Evolutionary conservation across 2,888 invertebrate species (phyloP).

Genomic region (Lampropteryx suffumata): DNA sequence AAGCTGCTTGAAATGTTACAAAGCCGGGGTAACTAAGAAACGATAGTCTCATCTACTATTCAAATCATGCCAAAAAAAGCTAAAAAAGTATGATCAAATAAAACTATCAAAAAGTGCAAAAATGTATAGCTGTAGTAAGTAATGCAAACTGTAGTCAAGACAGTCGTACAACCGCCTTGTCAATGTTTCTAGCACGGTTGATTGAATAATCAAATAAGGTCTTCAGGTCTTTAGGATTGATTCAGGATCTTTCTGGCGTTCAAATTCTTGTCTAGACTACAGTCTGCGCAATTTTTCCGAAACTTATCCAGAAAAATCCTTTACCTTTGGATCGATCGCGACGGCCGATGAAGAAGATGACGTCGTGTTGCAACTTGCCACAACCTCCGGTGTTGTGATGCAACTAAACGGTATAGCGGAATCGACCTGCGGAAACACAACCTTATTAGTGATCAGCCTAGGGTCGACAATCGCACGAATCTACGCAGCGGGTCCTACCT

Average conservation of each 20-base stretch:
- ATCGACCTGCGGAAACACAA: conserved; percentile 67
- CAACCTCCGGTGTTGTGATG: conserved; percentile 79
- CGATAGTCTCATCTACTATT: conserved; percentile 6
- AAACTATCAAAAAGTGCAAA: neutral
- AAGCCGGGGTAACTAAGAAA: conserved; percentile 3
- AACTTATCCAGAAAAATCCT: neutral
- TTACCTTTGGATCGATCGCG: conserved; percentile 71
- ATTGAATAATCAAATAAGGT: neutral
- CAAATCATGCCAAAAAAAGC: conserved; percentile 15
- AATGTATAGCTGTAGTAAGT: neutral
- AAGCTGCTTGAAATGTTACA: conserved; percentile 5
- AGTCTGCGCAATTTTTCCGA: neutral
- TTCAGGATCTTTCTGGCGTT: no score
- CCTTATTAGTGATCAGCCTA: conserved; percentile 30
- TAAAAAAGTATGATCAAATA: neutral
- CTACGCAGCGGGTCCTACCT: conserved; percentile 55
- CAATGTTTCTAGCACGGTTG: no score
- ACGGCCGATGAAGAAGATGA: conserved; percentile 58
- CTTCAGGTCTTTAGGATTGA: no score
- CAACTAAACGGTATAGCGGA: conserved; percentile 78
- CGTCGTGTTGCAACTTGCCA: conserved; percentile 73
- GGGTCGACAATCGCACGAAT: conserved; percentile 18
- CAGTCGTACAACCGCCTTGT: neutral
- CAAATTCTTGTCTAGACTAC: neutral
- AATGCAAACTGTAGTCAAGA: conserved; percentile 11